Evolutionary conservation across 2,113 vertebrate genomes (phyloP).

Genomic region (Oncorhynchus nerka): DNA sequence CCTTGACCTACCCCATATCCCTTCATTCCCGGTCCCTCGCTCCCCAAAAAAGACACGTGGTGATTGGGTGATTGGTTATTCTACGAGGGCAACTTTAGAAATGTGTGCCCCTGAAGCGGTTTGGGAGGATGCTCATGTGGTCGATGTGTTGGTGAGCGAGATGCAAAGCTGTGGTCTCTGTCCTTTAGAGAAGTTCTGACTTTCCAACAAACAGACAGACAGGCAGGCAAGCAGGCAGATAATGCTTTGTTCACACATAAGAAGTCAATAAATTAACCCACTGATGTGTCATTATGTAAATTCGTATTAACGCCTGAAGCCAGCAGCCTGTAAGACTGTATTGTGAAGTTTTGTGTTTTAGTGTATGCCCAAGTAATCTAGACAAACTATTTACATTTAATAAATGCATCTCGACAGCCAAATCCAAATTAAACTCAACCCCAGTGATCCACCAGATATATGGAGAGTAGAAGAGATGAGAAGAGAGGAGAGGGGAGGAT

Average conservation of each 20-base stretch:
- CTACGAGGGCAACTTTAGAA: constrained; percentile 6
- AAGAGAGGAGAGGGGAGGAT: not conserved
- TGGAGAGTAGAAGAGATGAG: constrained; percentile 8
- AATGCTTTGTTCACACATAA: not conserved
- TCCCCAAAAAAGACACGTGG: constrained; percentile 36
- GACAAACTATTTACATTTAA: not conserved
- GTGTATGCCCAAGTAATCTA: not conserved
- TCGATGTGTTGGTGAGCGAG: not conserved
- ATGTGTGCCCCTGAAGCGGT: constrained; percentile 37
- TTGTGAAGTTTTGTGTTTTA: not conserved
- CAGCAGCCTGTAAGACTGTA: not conserved
- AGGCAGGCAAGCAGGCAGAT: not conserved
- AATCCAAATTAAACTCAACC: not conserved
- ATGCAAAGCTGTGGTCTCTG: constrained; percentile 52
- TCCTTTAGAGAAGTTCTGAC: constrained; percentile 48
- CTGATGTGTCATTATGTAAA: not conserved
- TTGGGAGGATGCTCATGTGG: constrained; percentile 21
- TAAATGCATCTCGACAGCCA: not conserved
- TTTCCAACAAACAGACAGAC: not conserved
- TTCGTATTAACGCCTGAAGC: not conserved
- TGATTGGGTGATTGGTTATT: constrained; percentile 51
- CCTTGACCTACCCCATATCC: constrained; percentile 75
- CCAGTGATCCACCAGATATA: not conserved
- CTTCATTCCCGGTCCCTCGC: constrained; percentile 27
- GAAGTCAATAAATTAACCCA: not conserved